Evolutionary conservation across 2,888 invertebrate genomes (phyloP).

Genomic region (Cremastobaeus sp.): DNA sequence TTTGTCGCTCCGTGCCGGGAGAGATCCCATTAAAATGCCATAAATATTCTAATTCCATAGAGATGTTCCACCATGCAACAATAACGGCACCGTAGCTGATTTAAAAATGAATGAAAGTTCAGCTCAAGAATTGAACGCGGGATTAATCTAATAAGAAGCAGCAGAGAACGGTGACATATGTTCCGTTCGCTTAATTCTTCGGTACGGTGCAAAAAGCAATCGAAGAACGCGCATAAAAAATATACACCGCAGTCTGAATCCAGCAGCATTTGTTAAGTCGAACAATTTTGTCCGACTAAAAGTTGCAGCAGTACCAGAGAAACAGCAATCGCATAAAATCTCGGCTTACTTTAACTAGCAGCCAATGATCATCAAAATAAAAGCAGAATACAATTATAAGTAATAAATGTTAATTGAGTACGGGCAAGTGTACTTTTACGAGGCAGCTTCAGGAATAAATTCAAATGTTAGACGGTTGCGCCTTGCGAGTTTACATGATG

Average conservation of each 20-base stretch:
- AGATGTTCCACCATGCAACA: slow-evolving; percentile 25
- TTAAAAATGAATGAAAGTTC: slow-evolving; percentile 24
- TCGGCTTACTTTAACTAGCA: too few species aligned
- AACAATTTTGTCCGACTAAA: too few species aligned
- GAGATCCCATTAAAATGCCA: slow-evolving; percentile 54
- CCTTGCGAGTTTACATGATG: slow-evolving; percentile 34
- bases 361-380: slow-evolving; percentile 18
- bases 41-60: slow-evolving; percentile 55
- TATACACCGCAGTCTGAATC: too few species aligned
- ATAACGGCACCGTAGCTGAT: slow-evolving; percentile 18
- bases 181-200: background rate
- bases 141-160: slow-evolving; percentile 8
- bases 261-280: too few species aligned
- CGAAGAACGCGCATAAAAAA: too few species aligned
- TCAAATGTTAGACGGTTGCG: slow-evolving; percentile 22
- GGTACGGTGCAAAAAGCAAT: too few species aligned
- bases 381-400: slow-evolving; percentile 20
- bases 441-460: slow-evolving; percentile 26
- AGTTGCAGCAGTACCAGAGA: too few species aligned
- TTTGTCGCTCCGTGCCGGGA: slow-evolving; percentile 42
- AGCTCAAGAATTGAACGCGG: slow-evolving; percentile 15
- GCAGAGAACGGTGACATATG: background rate
- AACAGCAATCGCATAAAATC: too few species aligned
- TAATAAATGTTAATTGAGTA: slow-evolving; percentile 38
- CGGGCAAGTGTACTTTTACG: slow-evolving; percentile 35